Conservation (phyloP, 1,140 invertebrate genomes). For the Drosophila ficusphila region DNA sequence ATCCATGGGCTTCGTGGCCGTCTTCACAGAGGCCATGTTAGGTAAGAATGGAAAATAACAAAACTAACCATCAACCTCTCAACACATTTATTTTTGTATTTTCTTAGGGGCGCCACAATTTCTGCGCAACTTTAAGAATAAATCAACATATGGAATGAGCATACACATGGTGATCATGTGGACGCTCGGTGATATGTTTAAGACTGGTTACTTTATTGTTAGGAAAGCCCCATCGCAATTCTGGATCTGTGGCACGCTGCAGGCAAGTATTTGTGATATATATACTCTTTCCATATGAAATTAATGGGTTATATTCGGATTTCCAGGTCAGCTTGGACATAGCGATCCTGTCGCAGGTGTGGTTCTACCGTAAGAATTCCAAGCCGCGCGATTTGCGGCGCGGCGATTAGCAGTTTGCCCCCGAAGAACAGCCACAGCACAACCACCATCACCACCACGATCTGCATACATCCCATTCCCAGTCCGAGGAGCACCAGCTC, state of each 20-base stretch:
- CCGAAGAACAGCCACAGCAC: conserved; percentile 83
- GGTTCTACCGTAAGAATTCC: conserved; percentile 87
- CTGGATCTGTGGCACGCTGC: conserved; percentile 96
- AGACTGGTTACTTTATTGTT: conserved; percentile 97
- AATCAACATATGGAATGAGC: conserved; percentile 91
- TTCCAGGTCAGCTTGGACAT: conserved; percentile 84
- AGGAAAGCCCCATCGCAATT: conserved; percentile 97
- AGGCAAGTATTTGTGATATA: conserved; percentile 88
- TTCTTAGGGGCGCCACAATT: conserved; percentile 91
- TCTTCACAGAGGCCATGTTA: conserved; percentile 98
- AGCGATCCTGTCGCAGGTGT: conserved; percentile 86
- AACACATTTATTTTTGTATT: background rate
- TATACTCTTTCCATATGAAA: no score
- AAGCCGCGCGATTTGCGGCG: conserved; percentile 86
- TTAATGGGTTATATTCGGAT: background rate
- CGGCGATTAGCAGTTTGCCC: conserved; percentile 88
- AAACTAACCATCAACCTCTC: background rate
- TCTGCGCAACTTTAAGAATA: conserved; percentile 91
- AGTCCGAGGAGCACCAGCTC: conserved; percentile 73
- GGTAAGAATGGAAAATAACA: conserved; percentile 84
- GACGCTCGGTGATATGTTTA: conserved; percentile 97
- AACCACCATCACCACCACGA: conserved; percentile 39
- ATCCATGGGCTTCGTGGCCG: conserved; percentile 95
- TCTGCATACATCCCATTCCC: conserved; percentile 64
- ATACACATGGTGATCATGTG: conserved; percentile 98